Evolutionary conservation across 2,888 invertebrate species (phyloP).

Genomic region (Netelia inedita): DNA sequence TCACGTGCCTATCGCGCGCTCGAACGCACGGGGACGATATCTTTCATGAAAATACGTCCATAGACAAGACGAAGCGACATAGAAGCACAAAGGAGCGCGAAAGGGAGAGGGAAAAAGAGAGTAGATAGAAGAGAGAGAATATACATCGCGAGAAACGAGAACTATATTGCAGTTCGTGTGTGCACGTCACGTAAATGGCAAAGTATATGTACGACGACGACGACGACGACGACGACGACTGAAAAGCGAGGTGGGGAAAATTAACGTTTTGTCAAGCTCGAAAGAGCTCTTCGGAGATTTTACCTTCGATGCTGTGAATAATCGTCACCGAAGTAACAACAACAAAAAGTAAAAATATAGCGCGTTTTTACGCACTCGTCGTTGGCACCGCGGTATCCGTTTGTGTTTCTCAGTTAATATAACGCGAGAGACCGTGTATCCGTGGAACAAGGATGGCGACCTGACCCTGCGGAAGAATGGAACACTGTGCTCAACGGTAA

Average conservation of each 20-base stretch:
- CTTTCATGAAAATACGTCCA: constrained; percentile 23
- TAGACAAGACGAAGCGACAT: background rate
- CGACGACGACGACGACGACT: constrained; percentile 64
- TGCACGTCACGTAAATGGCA: constrained; percentile 80
- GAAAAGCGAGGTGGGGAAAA: constrained; percentile 70
- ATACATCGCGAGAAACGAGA: constrained; percentile 52
- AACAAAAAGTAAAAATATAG: background rate
- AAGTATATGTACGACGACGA: constrained; percentile 74
- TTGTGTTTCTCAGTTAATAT: constrained; percentile 4
- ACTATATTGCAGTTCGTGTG: constrained; percentile 63
- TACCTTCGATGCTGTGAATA: constrained; percentile 49
- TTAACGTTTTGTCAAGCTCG: constrained; percentile 63
- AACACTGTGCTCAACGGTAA: constrained; percentile 81
- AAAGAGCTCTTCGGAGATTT: constrained; percentile 69
- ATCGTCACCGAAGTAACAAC: constrained; percentile 1
- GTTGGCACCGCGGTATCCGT: background rate
- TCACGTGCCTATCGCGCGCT: background rate
- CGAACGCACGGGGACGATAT: background rate
- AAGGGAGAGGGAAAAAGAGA: constrained; percentile 6
- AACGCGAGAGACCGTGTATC: constrained; percentile 61
- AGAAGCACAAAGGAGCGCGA: background rate
- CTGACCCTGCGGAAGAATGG: constrained; percentile 83
- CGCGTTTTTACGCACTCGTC: background rate
- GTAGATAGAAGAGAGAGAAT: constrained; percentile 17
- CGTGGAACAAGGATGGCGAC: constrained; percentile 80